A percentile compares a stretch with the other conserved stretches of the same genome.
Evolutionary conservation across 92 coral and sea anemone genomes (phyloP).

Genomic region (Epizoanthus scotinus): DNA sequence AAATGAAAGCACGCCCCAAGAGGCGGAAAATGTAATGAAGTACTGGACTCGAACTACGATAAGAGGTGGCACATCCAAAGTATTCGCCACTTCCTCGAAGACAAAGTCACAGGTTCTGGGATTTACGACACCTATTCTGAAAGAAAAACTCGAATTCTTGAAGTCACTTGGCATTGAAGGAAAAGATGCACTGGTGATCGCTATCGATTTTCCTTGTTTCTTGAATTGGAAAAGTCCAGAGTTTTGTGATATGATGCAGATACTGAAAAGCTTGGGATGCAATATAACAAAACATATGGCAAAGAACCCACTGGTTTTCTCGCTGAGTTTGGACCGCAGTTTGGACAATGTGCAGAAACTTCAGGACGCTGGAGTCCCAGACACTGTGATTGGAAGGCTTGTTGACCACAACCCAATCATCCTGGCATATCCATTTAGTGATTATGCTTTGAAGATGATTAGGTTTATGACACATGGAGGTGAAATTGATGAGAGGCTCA

Average conservation of each 20-base stretch:
- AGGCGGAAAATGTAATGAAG: conserved; percentile 44
- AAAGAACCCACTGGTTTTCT: conserved; percentile 85
- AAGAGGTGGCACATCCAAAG: conserved; percentile 50
- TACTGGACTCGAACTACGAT: conserved; percentile 45
- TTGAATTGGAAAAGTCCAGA: conserved; percentile 59
- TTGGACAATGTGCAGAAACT: conserved; percentile 70
- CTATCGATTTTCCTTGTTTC: conserved; percentile 81
- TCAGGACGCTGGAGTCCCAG: conserved; percentile 58
- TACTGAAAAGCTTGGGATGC: conserved; percentile 75
- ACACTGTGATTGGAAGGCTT: conserved; percentile 73
- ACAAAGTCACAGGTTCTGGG: conserved; percentile 75
- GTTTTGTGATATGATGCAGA: conserved; percentile 61
- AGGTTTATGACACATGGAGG: conserved; percentile 49
- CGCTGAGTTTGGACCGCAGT: conserved; percentile 55
- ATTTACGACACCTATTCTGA: conserved; percentile 56
- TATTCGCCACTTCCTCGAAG: conserved; percentile 51
- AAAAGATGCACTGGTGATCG: conserved; percentile 77
- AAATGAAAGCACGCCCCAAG: neutral
- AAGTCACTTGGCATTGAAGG: conserved; percentile 64
- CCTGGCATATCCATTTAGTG: conserved; percentile 72
- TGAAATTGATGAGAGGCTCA: conserved; percentile 12
- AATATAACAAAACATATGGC: conserved; percentile 71
- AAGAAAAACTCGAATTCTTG: conserved; percentile 66
- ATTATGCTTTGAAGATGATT: conserved; percentile 51
- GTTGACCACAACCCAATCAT: conserved; percentile 72